Evolutionary conservation across 2,113 vertebrate genomes (phyloP).

Genomic region (Jaculus jaculus): DNA sequence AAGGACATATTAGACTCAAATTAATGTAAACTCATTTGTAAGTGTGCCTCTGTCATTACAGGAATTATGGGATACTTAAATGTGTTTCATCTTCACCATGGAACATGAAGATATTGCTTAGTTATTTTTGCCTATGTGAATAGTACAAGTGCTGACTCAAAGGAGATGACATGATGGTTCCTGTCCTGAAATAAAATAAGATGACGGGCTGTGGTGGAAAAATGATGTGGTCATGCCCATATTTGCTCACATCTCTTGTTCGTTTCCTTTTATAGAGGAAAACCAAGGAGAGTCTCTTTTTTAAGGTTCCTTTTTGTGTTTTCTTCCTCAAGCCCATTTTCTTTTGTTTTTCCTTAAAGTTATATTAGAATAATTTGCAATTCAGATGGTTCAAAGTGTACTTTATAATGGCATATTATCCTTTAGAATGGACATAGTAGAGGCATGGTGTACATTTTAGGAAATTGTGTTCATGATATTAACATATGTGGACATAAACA

Average conservation of each 20-base stretch:
- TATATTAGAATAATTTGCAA: slow-evolving; percentile 16
- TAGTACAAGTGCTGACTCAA: slow-evolving; percentile 71
- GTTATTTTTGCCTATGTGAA: slow-evolving; percentile 68
- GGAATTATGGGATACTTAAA: slow-evolving; percentile 7
- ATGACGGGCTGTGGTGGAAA: slow-evolving; percentile 66
- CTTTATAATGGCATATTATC: neutral
- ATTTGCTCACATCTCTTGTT: slow-evolving; percentile 59
- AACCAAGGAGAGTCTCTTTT: slow-evolving; percentile 40
- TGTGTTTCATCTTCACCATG: slow-evolving; percentile 11
- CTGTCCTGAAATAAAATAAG: slow-evolving; percentile 69
- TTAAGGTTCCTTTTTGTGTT: slow-evolving; percentile 27
- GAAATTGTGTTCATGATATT: neutral
- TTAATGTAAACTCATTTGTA: slow-evolving; percentile 32
- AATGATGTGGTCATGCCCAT: slow-evolving; percentile 65
- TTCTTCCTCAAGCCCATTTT: slow-evolving; percentile 18
- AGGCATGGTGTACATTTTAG: slow-evolving; percentile 12
- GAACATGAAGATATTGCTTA: slow-evolving; percentile 29
- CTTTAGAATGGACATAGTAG: neutral
- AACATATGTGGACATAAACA: neutral
- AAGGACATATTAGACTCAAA: neutral
- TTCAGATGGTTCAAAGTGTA: neutral
- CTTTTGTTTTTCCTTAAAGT: slow-evolving; percentile 18
- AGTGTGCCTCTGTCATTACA: neutral
- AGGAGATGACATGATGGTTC: slow-evolving; percentile 77
- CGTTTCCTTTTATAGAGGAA: slow-evolving; percentile 77